Evolutionary conservation across 1,140 invertebrate species (phyloP), one percentile per base, ranked within the genome.

Genomic region (Pseudobourletiella spinata): DNA sequence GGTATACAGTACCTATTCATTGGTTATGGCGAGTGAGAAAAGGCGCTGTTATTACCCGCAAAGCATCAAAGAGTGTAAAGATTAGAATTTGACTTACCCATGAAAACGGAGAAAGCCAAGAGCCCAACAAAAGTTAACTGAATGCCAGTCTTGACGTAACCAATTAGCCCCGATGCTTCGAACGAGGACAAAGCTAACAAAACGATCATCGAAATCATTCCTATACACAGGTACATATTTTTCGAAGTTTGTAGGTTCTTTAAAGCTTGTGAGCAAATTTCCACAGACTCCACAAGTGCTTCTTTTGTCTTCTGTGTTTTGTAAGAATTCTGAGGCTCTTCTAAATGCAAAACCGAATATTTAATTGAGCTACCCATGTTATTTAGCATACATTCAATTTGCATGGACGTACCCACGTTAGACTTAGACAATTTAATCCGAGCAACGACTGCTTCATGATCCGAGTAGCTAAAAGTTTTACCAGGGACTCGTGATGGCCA

Each of bases 391-490:
- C n/a, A n/a, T n/a, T n/a, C n/a, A n/a, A n/a, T n/a, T n/a, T n/a
- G n/a, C n/a, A 8, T 14, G 25, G 8, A 30, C 3, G 20, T 66
- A 79, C 55, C 39, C 42, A 46, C 15, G 28, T 16, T 43, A 18
- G 42, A 74, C 73, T 72, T 75, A 16, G 55, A 74, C 29, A 83
- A 66, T 69, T 76, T 76, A 18, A 91, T 73, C 46, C 77, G 79
- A 18, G 85, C 81, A 61, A 79, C 74, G n/a, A 95, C 83, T n/a
- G 88, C 89, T 78, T 94, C 91, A 73, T 95, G 91, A 74, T 95
- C 91, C 0, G 91, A 94, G 75, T 86, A 94, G 72, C 88, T 90
- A 68, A 86, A 89, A 54, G 78, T 72, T 59, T 81, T 73, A 1
- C 79, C 80, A 11, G 88, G 87, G 43, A 94, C 82, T 68, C 84